Evolutionary conservation across 2,888 invertebrate genomes (phyloP).

Genomic region (Geophilus truncorum): DNA sequence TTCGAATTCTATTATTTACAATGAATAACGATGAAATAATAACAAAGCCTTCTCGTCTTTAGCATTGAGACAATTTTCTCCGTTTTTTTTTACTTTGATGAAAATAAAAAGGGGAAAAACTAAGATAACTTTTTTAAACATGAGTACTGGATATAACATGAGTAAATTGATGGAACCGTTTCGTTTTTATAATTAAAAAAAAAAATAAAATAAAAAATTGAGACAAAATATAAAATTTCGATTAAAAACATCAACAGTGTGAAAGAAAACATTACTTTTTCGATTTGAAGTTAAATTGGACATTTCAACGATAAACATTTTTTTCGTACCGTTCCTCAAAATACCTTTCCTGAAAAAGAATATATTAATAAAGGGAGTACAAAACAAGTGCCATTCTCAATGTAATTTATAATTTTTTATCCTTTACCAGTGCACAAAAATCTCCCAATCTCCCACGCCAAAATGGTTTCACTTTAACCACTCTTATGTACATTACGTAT

Average conservation of each 20-base stretch:
- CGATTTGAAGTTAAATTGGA: background rate
- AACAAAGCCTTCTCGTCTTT: background rate
- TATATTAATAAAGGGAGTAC: background rate
- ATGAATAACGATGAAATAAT: background rate
- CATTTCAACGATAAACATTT: no score
- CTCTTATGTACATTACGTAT: conserved; percentile 7
- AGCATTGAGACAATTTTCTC: background rate
- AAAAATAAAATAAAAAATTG: background rate
- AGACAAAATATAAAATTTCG: background rate
- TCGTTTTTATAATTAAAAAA: background rate
- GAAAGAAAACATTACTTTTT: no score
- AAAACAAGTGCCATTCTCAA: conserved; percentile 15
- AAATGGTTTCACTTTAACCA: background rate
- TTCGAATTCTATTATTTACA: background rate
- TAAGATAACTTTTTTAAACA: background rate
- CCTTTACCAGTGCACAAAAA: background rate
- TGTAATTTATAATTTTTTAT: background rate
- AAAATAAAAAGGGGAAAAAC: background rate
- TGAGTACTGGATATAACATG: background rate
- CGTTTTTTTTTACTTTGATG: no score
- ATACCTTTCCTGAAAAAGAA: background rate
- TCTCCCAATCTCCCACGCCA: background rate
- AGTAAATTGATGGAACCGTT: background rate
- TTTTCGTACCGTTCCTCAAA: background rate
- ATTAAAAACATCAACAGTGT: background rate